A percentile compares a stretch with the other conserved stretches of the same genome.
These are phyloP conservation scores for Pterois miles DNA, from an alignment of 2,797 vertebrate species.

Conservation along the genomic window DNA sequence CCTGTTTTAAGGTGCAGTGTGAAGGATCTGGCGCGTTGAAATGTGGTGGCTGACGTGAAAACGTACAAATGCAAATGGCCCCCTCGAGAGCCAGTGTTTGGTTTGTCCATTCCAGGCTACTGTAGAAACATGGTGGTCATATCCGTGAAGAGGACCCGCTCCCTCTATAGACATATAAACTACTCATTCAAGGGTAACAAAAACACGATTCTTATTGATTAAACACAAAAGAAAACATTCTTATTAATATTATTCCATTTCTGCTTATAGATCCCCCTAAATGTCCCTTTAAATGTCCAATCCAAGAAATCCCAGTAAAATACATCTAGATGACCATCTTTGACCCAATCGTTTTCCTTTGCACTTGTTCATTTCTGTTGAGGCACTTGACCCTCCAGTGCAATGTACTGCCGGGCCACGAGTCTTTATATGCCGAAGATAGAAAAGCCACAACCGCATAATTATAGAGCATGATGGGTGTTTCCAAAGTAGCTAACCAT, in stretches of 20 bases:
- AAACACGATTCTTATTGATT: neutral
- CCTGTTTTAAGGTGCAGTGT: neutral
- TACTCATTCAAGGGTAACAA: neutral
- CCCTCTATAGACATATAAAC: no score
- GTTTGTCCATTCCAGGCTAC: neutral
- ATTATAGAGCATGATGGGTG: slow-evolving; percentile 77
- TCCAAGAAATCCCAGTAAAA: neutral
- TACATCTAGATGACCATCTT: no score
- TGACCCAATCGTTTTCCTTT: slow-evolving; percentile 23
- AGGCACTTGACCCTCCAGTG: slow-evolving; percentile 31
- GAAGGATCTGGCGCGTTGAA: neutral
- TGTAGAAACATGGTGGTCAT: accelerated
- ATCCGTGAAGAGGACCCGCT: neutral
- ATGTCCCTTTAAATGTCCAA: neutral
- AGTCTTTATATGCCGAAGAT: slow-evolving; percentile 63
- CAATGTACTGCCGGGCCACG: slow-evolving; percentile 10
- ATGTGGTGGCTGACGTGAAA: neutral
- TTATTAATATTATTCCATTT: accelerated
- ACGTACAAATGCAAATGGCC: neutral
- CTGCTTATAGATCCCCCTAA: accelerated
- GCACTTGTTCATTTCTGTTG: slow-evolving; percentile 44
- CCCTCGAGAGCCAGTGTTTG: neutral
- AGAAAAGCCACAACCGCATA: slow-evolving; percentile 79
- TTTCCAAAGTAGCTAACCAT: slow-evolving; percentile 65
- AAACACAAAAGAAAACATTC: neutral